Evolutionary conservation across 92 coral and sea anemone genomes (phyloP).

Genomic region (Porites evermanni): DNA sequence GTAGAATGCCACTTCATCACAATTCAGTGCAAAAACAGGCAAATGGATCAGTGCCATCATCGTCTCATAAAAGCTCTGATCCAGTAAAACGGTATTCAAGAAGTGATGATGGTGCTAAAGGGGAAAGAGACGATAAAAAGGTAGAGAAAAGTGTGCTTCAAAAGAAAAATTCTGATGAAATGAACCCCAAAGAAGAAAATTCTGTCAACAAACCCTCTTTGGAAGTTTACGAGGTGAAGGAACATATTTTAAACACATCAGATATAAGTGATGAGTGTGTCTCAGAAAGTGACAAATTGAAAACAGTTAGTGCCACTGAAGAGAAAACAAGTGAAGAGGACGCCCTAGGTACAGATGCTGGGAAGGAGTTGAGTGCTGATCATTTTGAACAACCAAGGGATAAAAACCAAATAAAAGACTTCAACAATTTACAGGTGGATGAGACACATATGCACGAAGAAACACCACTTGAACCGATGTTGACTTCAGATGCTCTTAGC

Average conservation of each 20-base stretch:
- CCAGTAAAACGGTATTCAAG: not conserved
- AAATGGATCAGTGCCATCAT: constrained; percentile 5
- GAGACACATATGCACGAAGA: not conserved
- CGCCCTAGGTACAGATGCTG: not conserved
- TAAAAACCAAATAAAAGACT: not conserved
- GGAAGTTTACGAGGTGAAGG: not conserved
- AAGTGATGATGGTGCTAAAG: not conserved
- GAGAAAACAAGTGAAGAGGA: not conserved
- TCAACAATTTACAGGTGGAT: not conserved
- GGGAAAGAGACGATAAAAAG: not conserved
- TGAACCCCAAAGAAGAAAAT: not conserved
- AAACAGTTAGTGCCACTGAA: not conserved
- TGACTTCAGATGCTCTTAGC: not conserved
- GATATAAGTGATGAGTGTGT: not conserved
- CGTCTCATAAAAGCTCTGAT: not conserved
- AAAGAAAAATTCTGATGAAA: not conserved
- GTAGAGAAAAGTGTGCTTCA: not conserved
- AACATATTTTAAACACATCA: not conserved
- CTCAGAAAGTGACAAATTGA: not conserved
- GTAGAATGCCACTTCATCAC: not conserved
- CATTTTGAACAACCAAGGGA: not conserved
- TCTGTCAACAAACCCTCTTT: not conserved
- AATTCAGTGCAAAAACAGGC: not conserved
- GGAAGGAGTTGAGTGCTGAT: not conserved
- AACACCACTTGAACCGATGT: not conserved